These are phyloP conservation scores for Diacarnus erythraeanus DNA, from an alignment of 37 sponge, comb jelly and placozoan genomes.

Conservation along the genomic window DNA sequence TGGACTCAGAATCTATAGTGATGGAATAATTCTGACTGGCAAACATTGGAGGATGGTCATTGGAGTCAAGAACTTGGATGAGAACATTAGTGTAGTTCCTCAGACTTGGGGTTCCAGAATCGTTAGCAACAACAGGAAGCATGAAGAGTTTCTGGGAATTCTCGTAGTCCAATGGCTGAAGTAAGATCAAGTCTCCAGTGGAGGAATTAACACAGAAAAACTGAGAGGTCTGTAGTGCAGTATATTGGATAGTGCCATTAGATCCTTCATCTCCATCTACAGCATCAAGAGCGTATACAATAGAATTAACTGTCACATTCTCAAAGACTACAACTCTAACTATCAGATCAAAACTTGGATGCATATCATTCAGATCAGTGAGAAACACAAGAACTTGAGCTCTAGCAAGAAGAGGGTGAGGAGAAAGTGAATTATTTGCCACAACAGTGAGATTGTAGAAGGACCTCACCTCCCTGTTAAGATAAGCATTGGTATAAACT, in stretches of 20 bases:
- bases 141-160: background rate
- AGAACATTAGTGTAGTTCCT: slow-evolving; percentile 58
- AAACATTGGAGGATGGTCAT: slow-evolving; percentile 72
- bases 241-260: slow-evolving; percentile 57
- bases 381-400: slow-evolving; percentile 22
- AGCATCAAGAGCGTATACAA: slow-evolving; percentile 34
- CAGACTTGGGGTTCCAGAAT: slow-evolving; percentile 30
- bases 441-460: slow-evolving; percentile 50
- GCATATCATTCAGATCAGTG: slow-evolving; percentile 70
- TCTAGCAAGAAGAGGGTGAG: background rate
- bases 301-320: slow-evolving; percentile 1
- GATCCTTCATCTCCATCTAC: slow-evolving; percentile 69
- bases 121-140: slow-evolving; percentile 52
- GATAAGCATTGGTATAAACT: slow-evolving; percentile 26
- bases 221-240: slow-evolving; percentile 37
- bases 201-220: slow-evolving; percentile 26
- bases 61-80: slow-evolving; percentile 55
- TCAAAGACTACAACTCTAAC: slow-evolving; percentile 30
- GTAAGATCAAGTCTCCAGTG: slow-evolving; percentile 50
- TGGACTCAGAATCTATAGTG: background rate
- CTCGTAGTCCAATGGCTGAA: slow-evolving; percentile 48
- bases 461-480: slow-evolving; percentile 52
- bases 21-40: slow-evolving; percentile 5
- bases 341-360: slow-evolving; percentile 51
- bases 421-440: slow-evolving; percentile 49